Base-by-base conservation (phyloP, 2,888 invertebrate genomes). In the Monopis laevigella region DNA sequence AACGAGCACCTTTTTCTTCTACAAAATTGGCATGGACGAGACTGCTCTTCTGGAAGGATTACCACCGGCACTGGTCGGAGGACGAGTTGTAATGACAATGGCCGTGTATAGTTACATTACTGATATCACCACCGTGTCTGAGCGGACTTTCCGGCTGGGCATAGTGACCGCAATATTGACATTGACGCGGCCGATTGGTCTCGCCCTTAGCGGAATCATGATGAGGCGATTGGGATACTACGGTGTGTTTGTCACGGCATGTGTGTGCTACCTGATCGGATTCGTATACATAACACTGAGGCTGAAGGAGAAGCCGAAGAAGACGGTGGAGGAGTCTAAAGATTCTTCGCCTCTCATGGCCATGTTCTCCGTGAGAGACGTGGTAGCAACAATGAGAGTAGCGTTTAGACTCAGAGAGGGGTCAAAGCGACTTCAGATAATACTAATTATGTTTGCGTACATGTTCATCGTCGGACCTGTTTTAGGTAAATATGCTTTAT, bases 81-180 rank as follows among this genome's bases (percentile, higher is more conserved):
- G 86, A 1, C 80, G 83, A 39, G 82, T 85, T 13, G 82, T 82
- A 7, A 82, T 84, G 77, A 82, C 84, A 41, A 82, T 84, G 75
- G 83, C 84, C 4, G 75, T 86, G 34, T 83, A 86, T 65, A 85
- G 84, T 52, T 87, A 87, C 53, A 68, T 88, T 13, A 83, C 86
- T 32, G 84, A 86, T 45, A 80, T 86, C 21, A 84, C 86, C 24
- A 75, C 72, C 45, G 63, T 84, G 42, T 75, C 83, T 40, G 85
- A 85, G 59, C 70, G 87, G 51, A 87, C 87, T 47, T 77, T 86
- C 50, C 70, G 87, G 48, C 68, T 87, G 51, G 87, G 86, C 3
- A 74, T 87, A 12, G 71, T 86, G 28, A 84, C 84, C 1, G 73
- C 83, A 10, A 74, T 84, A 46, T 53, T 80, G 50, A 83, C 82